Evolutionary conservation across 2,113 vertebrate genomes (phyloP).

Genomic region (Meles meles): DNA sequence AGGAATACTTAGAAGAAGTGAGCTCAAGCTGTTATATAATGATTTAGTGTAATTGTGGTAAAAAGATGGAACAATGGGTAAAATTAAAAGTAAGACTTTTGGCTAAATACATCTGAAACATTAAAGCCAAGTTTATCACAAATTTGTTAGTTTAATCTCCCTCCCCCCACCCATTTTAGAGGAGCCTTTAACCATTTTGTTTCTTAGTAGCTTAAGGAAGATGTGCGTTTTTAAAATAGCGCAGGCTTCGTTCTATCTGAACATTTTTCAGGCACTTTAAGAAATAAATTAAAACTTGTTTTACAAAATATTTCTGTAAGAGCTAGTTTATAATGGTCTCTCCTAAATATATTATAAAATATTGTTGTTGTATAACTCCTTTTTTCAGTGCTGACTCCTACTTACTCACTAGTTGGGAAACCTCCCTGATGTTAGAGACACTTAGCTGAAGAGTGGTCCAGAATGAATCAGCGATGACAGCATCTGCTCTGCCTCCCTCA

Average conservation of each 20-base stretch:
- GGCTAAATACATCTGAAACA: background rate
- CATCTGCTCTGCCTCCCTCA: background rate
- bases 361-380: background rate
- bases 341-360: background rate
- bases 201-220: constrained; percentile 28
- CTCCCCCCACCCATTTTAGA: background rate
- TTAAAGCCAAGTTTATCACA: background rate
- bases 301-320: background rate
- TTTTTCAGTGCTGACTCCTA: background rate
- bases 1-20: background rate
- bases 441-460: background rate
- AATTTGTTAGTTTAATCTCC: background rate
- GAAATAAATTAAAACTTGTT: background rate
- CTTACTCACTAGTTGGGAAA: background rate
- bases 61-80: background rate
- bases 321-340: background rate
- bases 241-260: background rate
- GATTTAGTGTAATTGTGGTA: background rate
- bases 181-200: background rate
- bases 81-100: constrained; percentile 34
- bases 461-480: background rate
- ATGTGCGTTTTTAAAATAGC: background rate
- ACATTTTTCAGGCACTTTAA: background rate
- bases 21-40: background rate
- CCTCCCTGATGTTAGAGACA: background rate